A percentile compares a stretch with the other conserved stretches of the same genome.
These are phyloP conservation scores for Dryas iulia DNA, from an alignment of 1,140 invertebrate genomes.

Conservation along the genomic window DNA sequence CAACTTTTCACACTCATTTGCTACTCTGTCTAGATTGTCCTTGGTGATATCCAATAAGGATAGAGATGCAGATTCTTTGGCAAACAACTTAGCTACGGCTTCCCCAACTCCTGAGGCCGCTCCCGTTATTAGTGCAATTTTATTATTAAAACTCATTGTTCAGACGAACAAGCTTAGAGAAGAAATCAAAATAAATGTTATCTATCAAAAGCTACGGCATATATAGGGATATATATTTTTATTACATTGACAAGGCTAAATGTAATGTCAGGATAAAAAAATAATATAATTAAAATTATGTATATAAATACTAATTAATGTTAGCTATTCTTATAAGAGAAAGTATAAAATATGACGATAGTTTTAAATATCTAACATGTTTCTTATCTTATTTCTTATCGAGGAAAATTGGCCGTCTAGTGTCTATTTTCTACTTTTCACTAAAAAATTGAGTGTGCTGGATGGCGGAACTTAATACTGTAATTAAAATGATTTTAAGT, in stretches of 20 bases:
- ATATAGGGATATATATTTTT: not conserved
- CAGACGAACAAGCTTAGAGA: not conserved
- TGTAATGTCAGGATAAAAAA: not conserved
- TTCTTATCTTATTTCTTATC: no score
- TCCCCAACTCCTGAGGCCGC: slow-evolving; percentile 17
- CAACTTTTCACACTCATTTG: slow-evolving; percentile 6
- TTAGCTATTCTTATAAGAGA: no score
- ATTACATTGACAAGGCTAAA: not conserved
- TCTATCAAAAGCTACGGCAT: not conserved
- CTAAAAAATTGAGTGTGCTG: no score
- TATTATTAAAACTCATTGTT: slow-evolving; percentile 18
- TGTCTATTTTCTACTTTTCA: no score
- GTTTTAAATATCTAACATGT: no score
- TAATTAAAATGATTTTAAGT: no score
- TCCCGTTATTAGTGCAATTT: slow-evolving; percentile 14
- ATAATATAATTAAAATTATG: no score
- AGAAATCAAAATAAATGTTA: not conserved
- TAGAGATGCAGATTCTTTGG: slow-evolving; percentile 14
- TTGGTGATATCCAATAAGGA: slow-evolving; percentile 12
- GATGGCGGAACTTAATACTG: no score
- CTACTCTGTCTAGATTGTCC: slow-evolving; percentile 12
- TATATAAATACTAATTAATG: no score
- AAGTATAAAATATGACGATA: no score
- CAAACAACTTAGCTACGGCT: slow-evolving; percentile 8
- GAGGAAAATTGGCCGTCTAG: no score